Evolutionary conservation across 1,140 invertebrate genomes (phyloP), one percentile per base, ranked within the genome.

Genomic region (Pseudomyrmex concolor): DNA sequence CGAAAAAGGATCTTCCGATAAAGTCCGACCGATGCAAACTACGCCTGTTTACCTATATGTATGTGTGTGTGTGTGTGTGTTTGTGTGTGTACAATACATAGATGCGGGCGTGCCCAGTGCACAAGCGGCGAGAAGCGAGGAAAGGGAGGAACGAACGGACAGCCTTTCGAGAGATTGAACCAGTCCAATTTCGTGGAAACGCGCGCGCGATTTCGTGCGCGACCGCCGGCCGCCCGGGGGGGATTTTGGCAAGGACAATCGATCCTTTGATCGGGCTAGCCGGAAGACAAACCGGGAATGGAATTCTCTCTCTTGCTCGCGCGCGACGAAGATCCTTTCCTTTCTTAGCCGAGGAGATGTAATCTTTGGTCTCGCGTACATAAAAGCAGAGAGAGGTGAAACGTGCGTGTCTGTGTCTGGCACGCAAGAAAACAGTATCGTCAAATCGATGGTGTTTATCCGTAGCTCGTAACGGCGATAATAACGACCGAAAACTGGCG

Each of bases 221-320:
- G 73, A 22, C 17, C 62, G 54, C 19, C 50, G 45, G 15, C 59
- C 64, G 34, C 34, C 0, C 5, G 34, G 0, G 34, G 34, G 34
- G 5, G 34, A 34, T 34, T 34, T 34, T 34, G 64, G 54, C 76
- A 57, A 78, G 76, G 64, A 78, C 76, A 43, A 78, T 70, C 76
- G 76, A 78, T 70, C 76, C 76, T 80, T 80, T 80, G 76, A 80
- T 80, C 76, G 76, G 66, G 45, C 70, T 80, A 71, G 66, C 76
- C 76, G 76, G 76, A 80, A 80, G 76, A 80, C 76, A 80, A 80
- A 71, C 66, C 76, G 43, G 55, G 54, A 7, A 71, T 25, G 12
- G 43, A 80, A 48, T 19, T 78, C 76, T 78, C 64, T 68, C 64
- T 7, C 34, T 25, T 3, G 34, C 34, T 34, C 34, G 76, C 66